Conservation (phyloP, 2,797 vertebrate species). For the Pitangus sulphuratus region DNA sequence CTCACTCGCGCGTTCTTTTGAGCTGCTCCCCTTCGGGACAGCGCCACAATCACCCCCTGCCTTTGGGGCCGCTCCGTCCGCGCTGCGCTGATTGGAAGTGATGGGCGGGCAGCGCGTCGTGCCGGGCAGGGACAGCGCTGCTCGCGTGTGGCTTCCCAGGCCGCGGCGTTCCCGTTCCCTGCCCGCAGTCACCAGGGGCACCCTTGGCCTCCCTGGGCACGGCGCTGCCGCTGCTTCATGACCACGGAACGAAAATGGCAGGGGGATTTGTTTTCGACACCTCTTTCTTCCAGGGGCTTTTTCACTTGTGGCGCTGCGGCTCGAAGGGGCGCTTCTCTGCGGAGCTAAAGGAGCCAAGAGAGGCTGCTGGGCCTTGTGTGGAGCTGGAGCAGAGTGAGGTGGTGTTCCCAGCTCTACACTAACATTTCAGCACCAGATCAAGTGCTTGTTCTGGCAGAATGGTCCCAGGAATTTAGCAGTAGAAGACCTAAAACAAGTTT, state of each 20-base stretch:
- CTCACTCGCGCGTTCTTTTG: constrained; percentile 77
- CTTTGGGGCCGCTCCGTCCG: constrained; percentile 64
- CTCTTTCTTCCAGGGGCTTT: constrained; percentile 25
- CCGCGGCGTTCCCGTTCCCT: not conserved
- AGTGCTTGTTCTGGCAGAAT: not conserved
- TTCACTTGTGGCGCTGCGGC: not conserved
- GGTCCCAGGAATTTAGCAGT: not conserved
- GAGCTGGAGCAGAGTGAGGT: not conserved
- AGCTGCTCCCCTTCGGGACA: constrained; percentile 76
- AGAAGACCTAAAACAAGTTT: not conserved
- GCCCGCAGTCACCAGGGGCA: constrained; percentile 27
- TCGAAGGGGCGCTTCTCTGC: not conserved
- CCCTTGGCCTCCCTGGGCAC: not conserved
- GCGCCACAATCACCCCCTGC: constrained; percentile 63
- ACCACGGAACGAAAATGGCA: constrained; percentile 36
- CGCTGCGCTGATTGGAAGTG: constrained; percentile 77
- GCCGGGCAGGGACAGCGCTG: not conserved
- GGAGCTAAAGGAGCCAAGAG: not conserved
- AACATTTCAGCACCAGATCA: not conserved
- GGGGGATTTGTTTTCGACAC: constrained; percentile 42
- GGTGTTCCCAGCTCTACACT: not conserved
- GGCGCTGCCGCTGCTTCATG: not conserved
- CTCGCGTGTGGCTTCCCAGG: not conserved
- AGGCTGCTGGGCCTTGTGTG: not conserved
- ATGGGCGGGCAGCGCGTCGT: constrained; percentile 58